Evolutionary conservation across 2,888 invertebrate species (phyloP), one percentile per base, ranked within the genome.

Genomic region (Drosophila kuntzei): DNA sequence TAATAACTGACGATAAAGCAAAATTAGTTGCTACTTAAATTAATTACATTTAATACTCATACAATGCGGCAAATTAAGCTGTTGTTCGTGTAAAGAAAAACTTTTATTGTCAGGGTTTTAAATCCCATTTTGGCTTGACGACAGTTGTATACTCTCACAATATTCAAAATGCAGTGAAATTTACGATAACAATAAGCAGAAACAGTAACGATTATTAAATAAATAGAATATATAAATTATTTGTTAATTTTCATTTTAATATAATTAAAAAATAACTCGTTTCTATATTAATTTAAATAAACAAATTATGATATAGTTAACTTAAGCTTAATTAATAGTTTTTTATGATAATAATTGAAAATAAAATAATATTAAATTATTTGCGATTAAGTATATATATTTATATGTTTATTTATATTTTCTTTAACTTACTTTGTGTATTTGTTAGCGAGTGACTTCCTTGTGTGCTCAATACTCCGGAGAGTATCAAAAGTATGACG

Each of bases 361-460:
- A 22, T 22, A n/a, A n/a, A n/a, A n/a, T n/a, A n/a, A n/a, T n/a
- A n/a, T n/a, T n/a, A 22, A 3, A 22, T 22, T 22, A 22, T 22
- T 22, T 22, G 3, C 22, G 22, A 22, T 22, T 22, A 3, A 22
- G n/a, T n/a, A 22, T 3, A 3, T 29, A 41, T 12, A 12, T 41
- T 2, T 12, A 41, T 9, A 0, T 37, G 3, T 2, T 9, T 44
- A 14, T 44, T 4, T 29, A n/a, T 25, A 44, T 11, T 41, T 53
- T 8, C 11, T 27, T 25, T 8, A n/a, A 27, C 67, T 79, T 84
- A 91, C 91, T 91, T 86, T 90, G 89, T 61, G 86, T 73, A 71
- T 76, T 76, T 69, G 76, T 47, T 34, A 79, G 70, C 62, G 74
- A 73, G 53, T 77, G 63, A 44, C 63, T 67, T 65, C 65, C 76